A percentile compares a stretch with the other conserved stretches of the same genome.
These are phyloP conservation scores for Melanotaenia nigrans DNA, from an alignment of 2,797 vertebrate species.

Conservation along the genomic window DNA sequence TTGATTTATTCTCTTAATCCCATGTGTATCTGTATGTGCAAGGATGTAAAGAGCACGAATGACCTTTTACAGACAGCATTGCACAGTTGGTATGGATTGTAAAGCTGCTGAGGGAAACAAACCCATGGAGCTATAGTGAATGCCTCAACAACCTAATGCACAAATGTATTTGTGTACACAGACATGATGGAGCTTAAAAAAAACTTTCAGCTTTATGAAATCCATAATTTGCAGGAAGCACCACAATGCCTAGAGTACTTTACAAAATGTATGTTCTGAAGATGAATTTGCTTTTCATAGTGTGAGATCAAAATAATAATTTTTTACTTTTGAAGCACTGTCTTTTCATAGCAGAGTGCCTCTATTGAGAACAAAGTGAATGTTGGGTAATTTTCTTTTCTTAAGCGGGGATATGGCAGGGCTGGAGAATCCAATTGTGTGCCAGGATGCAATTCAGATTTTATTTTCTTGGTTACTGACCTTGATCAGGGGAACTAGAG, in stretches of 20 bases:
- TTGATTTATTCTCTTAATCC: slow-evolving; percentile 72
- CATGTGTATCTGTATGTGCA: slow-evolving; percentile 63
- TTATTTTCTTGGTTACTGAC: slow-evolving; percentile 85
- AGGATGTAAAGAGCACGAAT: slow-evolving; percentile 64
- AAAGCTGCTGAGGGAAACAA: slow-evolving; percentile 62
- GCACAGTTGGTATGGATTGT: slow-evolving; percentile 59
- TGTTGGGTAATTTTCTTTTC: slow-evolving; percentile 69
- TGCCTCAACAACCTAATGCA: slow-evolving; percentile 26
- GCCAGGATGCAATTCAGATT: slow-evolving; percentile 78
- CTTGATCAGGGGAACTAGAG: slow-evolving; percentile 81
- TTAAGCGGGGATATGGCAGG: slow-evolving; percentile 61
- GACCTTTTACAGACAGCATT: slow-evolving; percentile 64
- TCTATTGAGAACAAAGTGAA: slow-evolving; percentile 75
- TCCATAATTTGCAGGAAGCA: slow-evolving; percentile 61
- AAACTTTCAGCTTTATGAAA: slow-evolving; percentile 63
- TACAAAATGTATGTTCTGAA: slow-evolving; percentile 65
- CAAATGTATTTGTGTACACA: not conserved
- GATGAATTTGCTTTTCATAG: slow-evolving; percentile 73
- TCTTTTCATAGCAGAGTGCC: slow-evolving; percentile 75
- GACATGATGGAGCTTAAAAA: slow-evolving; percentile 11
- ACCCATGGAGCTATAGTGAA: slow-evolving; percentile 48
- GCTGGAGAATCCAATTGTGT: slow-evolving; percentile 70
- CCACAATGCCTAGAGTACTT: slow-evolving; percentile 49
- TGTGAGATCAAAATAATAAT: slow-evolving; percentile 73
- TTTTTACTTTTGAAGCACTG: slow-evolving; percentile 71